Percentiles rank a stretch among this genome's conserved stretches.
Conservation (phyloP, 2,797 vertebrate genomes). For the Leontopithecus rosalia region DNA sequence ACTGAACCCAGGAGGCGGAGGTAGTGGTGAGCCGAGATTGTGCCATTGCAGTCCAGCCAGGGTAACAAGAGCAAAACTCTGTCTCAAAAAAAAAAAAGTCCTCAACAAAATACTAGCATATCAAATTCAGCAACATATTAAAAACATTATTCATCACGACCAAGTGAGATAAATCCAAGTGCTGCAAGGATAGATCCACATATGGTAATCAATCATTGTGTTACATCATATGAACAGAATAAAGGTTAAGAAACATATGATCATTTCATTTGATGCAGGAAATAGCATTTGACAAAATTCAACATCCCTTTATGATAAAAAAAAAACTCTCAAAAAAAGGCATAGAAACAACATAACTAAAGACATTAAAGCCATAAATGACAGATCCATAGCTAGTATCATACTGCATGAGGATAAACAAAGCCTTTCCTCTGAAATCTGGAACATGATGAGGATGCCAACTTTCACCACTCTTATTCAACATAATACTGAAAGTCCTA, state of each 20-base stretch:
- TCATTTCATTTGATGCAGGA: not conserved
- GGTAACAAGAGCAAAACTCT: too few species aligned
- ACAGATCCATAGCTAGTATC: not conserved
- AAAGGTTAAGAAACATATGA: not conserved
- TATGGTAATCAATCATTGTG: not conserved
- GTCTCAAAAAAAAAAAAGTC: not conserved
- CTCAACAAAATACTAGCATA: not conserved
- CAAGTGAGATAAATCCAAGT: not conserved
- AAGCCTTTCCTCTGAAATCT: not conserved
- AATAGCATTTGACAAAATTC: not conserved
- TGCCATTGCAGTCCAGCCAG: too few species aligned
- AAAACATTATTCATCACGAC: not conserved
- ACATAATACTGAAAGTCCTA: not conserved
- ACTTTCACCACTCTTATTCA: not conserved
- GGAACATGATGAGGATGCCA: not conserved
- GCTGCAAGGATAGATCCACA: not conserved
- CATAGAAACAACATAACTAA: not conserved
- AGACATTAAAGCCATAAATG: not conserved
- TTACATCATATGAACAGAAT: not conserved
- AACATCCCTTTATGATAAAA: not conserved
- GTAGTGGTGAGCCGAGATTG: too few species aligned
- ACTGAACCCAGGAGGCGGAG: too few species aligned
- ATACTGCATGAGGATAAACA: not conserved
- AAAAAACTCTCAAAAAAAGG: not conserved
- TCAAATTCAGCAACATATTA: not conserved